These are phyloP conservation scores for Stigmatopora nigra DNA, from an alignment of 2,113 vertebrate species.

Conservation along the genomic window DNA sequence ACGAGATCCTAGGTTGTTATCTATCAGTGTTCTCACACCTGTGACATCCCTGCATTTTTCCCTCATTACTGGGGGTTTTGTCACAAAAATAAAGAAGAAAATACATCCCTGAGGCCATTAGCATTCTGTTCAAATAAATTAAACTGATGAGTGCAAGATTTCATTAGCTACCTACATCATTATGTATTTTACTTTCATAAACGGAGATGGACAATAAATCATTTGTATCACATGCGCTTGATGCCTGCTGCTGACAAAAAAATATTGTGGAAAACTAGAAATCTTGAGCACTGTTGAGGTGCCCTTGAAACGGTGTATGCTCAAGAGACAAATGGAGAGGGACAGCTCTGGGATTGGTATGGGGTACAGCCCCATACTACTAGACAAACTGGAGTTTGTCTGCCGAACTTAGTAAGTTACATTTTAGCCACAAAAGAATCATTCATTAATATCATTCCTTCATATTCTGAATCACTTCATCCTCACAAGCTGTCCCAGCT, in stretches of 20 bases:
- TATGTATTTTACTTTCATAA: neutral
- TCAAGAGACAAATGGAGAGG: neutral
- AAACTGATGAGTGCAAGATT: neutral
- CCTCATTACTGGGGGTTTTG: conserved; percentile 32
- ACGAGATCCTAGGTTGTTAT: conserved; percentile 38
- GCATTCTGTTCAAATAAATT: neutral
- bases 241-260: neutral
- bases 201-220: too few relatives aligned
- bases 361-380: neutral
- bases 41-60: conserved; percentile 13
- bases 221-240: neutral
- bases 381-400: neutral
- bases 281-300: neutral
- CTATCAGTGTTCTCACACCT: conserved; percentile 17
- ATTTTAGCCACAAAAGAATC: neutral
- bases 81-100: conserved; percentile 11
- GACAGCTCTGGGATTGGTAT: neutral
- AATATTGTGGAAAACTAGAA: neutral
- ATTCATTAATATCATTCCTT: neutral
- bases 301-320: neutral
- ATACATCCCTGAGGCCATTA: conserved; percentile 6
- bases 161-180: neutral
- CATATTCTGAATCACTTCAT: too few relatives aligned
- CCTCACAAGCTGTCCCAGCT: too few relatives aligned
- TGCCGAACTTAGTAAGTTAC: neutral